Base-by-base conservation (phyloP, 2,113 vertebrate genomes). In the Procavia capensis region DNA sequence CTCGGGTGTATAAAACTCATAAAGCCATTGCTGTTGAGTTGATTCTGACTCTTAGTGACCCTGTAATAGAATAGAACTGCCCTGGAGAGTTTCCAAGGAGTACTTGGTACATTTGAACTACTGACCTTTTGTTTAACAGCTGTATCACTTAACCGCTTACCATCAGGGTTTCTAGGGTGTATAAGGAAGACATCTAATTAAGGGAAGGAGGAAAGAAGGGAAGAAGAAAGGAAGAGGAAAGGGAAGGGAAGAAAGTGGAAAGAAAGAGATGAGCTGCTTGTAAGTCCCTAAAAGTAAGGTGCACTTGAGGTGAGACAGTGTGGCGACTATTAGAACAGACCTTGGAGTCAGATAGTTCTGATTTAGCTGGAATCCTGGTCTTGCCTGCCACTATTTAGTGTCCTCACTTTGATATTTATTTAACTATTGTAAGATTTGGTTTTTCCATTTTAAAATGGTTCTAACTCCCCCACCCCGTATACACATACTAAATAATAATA, bases 291-390 rank as follows among this genome's bases (percentile, higher is more conserved):
- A 50, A 25, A 17, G 20, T 1, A 9, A 3, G 63, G 36, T 0
- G 3, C 1, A 10, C 41, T 24, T 22, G 11, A 74, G 27, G n/a
- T 4, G 2, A 4, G 24, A 14, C 24, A 2, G 13, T 3, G 1
- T 14, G 39, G 14, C 14, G 36, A 81, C 9, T 1, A 0, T 50
- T 6, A 63, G 31, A 5, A 10, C 3, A 74, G 39, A 3, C 27
- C 36, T 24, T 64, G 24, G 13, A 9, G 47, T 36, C 45, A 24
- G 17, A 19, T 36, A 31, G n/a, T 39, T 6, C n/a, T 70, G 68
- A 36, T 13, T 70, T n/a, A 22, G 16, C 2, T 20, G 9, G 34
- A 36, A 70, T 20, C n/a, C 6, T 72, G 8, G 36, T 11, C 68
- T 72, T 72, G 36, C 68, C n/a, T 72, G 68, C 68, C n/a, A 36